Conservation (phyloP, 1,140 invertebrate genomes). For the Lepidostoma basale region DNA sequence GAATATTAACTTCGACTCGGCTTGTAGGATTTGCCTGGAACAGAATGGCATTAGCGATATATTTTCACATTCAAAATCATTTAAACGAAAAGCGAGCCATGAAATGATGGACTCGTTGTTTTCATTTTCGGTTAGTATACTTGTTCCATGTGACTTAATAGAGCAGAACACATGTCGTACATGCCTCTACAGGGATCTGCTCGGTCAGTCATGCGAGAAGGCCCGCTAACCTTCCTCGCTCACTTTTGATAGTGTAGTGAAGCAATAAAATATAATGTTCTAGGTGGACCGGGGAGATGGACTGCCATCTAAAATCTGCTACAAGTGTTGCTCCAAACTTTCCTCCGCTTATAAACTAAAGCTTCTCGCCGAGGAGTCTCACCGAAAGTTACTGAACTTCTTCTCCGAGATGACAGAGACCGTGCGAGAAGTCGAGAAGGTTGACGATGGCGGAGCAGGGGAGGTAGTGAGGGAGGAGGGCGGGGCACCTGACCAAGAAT, state of each 20-base stretch:
- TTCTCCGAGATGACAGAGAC: background rate
- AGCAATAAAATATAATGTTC: background rate
- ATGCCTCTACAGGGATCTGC: too few relatives aligned
- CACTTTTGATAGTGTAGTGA: background rate
- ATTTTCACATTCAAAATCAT: background rate
- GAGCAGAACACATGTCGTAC: too few relatives aligned
- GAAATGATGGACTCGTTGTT: constrained; percentile 15
- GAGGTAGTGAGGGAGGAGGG: background rate
- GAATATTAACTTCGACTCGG: background rate
- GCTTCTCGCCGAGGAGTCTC: background rate
- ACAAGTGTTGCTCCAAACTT: background rate
- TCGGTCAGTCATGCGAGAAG: too few relatives aligned
- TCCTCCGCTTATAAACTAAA: constrained; percentile 14
- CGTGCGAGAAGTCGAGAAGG: background rate
- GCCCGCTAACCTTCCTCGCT: too few relatives aligned
- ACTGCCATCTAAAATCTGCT: constrained; percentile 8
- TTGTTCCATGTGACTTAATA: too few relatives aligned
- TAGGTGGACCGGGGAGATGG: background rate
- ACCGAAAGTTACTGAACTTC: background rate
- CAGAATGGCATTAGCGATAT: background rate
- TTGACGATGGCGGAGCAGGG: background rate
- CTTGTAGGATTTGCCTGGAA: background rate
- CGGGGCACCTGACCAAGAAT: background rate
- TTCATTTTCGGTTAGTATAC: constrained; percentile 1
- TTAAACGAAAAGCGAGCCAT: background rate